These are phyloP conservation scores for Lochmaea capreae DNA, from an alignment of 2,888 invertebrate species.

Conservation along the genomic window DNA sequence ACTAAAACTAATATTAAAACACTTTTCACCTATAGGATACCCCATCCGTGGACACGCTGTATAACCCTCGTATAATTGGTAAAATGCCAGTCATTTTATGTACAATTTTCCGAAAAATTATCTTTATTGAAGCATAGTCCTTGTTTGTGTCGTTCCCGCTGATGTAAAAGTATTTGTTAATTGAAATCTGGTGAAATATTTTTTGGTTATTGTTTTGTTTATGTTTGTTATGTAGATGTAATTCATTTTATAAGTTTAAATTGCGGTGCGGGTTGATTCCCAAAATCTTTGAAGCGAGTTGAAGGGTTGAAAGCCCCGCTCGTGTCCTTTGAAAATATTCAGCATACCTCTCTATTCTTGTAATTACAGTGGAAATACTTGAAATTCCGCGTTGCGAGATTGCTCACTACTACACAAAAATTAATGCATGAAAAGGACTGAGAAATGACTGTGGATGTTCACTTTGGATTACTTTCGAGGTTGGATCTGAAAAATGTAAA, in stretches of 20 bases:
- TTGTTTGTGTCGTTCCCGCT: too few species aligned
- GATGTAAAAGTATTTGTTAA: too few species aligned
- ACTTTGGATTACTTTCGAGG: conserved; percentile 39
- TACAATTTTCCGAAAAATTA: too few species aligned
- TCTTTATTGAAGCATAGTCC: too few species aligned
- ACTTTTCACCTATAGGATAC: too few species aligned
- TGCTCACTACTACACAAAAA: conserved; percentile 56
- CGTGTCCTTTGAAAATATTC: conserved; percentile 27
- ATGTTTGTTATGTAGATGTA: neutral
- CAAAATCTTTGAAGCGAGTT: conserved; percentile 10
- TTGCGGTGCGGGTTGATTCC: neutral
- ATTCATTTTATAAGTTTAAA: conserved; percentile 5
- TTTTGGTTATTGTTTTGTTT: neutral
- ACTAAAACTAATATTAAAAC: too few species aligned
- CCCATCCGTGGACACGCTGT: too few species aligned
- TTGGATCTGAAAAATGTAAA: conserved; percentile 2
- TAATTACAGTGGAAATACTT: conserved; percentile 57
- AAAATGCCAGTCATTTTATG: too few species aligned
- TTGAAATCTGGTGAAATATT: neutral
- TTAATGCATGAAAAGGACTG: conserved; percentile 57
- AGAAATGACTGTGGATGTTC: conserved; percentile 52
- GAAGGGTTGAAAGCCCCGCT: neutral
- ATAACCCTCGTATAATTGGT: too few species aligned
- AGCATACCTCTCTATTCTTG: conserved; percentile 42
- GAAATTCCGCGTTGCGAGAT: conserved; percentile 57